Conservation (phyloP, 2,888 invertebrate genomes). For the Luperina nickerlii region DNA sequence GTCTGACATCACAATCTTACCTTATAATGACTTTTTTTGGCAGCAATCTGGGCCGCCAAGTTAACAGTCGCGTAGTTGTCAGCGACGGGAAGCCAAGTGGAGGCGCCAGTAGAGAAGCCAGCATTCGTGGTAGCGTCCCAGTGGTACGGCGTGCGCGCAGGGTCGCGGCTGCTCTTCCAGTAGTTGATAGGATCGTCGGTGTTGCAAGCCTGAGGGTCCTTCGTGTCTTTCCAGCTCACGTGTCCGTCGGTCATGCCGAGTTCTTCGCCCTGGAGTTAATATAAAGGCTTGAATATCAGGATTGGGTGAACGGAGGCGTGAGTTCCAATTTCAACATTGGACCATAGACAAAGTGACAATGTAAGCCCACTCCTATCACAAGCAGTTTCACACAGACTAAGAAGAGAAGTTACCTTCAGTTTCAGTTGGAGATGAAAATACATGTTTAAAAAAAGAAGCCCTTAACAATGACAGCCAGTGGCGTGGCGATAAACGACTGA, state of each 20-base stretch:
- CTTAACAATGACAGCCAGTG: background rate
- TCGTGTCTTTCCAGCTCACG: constrained; percentile 92
- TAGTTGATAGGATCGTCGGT: constrained; percentile 91
- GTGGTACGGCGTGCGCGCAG: constrained; percentile 91
- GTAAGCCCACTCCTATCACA: background rate
- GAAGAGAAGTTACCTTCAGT: background rate
- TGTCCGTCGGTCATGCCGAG: constrained; percentile 93
- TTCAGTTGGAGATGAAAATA: background rate
- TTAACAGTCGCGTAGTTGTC: constrained; percentile 91
- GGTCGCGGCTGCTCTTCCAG: constrained; percentile 91
- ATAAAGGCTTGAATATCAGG: background rate
- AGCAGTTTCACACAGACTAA: background rate
- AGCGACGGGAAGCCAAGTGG: constrained; percentile 92
- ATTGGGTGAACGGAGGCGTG: background rate
- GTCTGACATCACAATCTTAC: constrained; percentile 61
- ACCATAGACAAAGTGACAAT: background rate
- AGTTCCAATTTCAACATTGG: background rate
- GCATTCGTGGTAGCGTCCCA: constrained; percentile 90
- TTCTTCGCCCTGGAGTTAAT: constrained; percentile 93
- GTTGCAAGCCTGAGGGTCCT: constrained; percentile 92
- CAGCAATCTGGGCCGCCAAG: constrained; percentile 85
- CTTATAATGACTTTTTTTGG: constrained; percentile 89
- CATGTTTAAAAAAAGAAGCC: background rate
- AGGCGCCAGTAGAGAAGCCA: constrained; percentile 82
- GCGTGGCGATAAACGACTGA: background rate